phyloP scores from a whole-genome alignment of 2,888 invertebrate genomes.

The Agonopterix heracliana region DNA sequence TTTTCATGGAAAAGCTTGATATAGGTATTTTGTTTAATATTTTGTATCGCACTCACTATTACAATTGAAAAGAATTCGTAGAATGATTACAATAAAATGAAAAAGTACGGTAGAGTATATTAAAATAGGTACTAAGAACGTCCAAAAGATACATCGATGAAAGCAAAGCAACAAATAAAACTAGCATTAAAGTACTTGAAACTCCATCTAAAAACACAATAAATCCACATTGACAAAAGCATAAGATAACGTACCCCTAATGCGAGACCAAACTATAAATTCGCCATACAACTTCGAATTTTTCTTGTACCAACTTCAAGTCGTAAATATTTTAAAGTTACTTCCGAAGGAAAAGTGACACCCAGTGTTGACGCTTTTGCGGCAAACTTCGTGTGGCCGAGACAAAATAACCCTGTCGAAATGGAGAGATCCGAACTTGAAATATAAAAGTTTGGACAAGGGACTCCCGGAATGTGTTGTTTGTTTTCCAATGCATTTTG shows the following conservation, averaged over 20 bases:
- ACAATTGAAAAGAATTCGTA: no score
- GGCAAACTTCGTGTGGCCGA: conserved; percentile 50
- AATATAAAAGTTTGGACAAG: conserved; percentile 60
- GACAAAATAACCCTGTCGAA: conserved; percentile 65
- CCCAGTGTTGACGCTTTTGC: conserved; percentile 57
- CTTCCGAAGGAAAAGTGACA: conserved; percentile 65
- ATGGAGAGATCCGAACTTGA: conserved; percentile 48
- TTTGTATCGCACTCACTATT: no score
- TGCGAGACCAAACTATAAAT: conserved; percentile 61
- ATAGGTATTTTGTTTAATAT: no score
- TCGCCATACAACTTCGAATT: conserved; percentile 50
- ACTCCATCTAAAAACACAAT: conserved; percentile 43
- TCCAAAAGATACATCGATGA: no score
- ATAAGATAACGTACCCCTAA: conserved; percentile 41
- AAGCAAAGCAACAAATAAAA: no score
- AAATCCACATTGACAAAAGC: conserved; percentile 42
- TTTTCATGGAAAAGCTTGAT: no score
- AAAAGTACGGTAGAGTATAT: no score
- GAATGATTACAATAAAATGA: no score
- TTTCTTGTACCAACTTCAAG: conserved; percentile 53
- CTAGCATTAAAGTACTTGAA: neutral
- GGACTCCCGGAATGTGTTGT: conserved; percentile 41
- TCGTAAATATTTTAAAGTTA: conserved; percentile 76
- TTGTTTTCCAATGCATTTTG: conserved; percentile 29
- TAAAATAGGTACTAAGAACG: no score